Conservation (phyloP, 2,888 invertebrate genomes). For the Papilio gigon region DNA sequence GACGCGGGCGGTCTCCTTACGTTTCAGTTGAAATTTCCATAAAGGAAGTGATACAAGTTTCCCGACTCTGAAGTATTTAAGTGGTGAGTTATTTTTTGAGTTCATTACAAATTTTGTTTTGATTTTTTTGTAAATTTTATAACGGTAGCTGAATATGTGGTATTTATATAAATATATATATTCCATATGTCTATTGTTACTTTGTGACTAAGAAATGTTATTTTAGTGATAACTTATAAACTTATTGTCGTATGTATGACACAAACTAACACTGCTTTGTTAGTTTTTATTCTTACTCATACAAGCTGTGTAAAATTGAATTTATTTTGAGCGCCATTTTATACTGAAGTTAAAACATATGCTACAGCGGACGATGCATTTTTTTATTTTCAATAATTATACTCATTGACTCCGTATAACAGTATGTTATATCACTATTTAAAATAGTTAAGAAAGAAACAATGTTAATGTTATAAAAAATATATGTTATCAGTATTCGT, state of each 20-base stretch:
- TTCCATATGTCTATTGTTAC: background rate
- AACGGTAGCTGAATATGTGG: background rate
- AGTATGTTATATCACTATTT: no score
- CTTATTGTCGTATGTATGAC: background rate
- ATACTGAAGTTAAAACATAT: background rate
- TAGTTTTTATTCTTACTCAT: background rate
- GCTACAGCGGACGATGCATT: background rate
- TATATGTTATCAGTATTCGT: no score
- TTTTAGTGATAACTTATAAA: constrained; percentile 6
- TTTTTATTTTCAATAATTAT: no score
- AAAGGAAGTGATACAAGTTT: constrained; percentile 15
- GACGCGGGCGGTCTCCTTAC: background rate
- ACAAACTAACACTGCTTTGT: background rate
- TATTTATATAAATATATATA: background rate
- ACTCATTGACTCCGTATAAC: no score
- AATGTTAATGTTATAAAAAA: no score
- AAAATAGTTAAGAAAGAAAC: no score
- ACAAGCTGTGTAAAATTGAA: background rate
- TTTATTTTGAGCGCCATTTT: constrained; percentile 2
- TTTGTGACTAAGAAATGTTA: background rate
- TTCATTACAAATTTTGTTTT: background rate
- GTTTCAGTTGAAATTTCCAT: background rate
- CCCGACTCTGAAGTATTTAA: background rate
- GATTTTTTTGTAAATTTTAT: background rate
- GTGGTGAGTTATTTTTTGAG: background rate